phyloP scores from a whole-genome alignment of 2,888 invertebrate genomes.

The Crocallis elinguaria region DNA sequence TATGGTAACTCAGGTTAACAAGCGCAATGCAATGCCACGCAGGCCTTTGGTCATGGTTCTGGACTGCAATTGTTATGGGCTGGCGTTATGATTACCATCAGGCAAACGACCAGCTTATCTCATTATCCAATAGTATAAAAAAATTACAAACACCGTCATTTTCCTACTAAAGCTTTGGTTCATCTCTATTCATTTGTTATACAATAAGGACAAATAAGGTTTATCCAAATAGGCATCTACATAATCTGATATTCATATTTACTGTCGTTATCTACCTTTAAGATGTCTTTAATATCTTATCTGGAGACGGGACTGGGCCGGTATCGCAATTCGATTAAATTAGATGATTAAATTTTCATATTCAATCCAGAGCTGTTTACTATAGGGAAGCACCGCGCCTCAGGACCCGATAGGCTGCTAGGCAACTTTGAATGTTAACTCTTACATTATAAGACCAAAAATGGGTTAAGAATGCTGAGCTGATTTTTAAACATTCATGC shows the following conservation, averaged over 20 bases:
- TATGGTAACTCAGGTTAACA: too few species aligned
- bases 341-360: slow-evolving; percentile 92
- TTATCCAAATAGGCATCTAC: slow-evolving; percentile 20
- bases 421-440: slow-evolving; percentile 39
- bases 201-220: slow-evolving; percentile 17
- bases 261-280: slow-evolving; percentile 37
- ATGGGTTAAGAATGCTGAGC: slow-evolving; percentile 10
- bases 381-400: slow-evolving; percentile 76
- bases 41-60: too few species aligned
- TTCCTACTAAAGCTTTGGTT: background rate
- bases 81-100: too few species aligned
- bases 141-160: background rate
- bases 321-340: slow-evolving; percentile 86
- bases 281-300: slow-evolving; percentile 60
- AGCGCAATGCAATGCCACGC: too few species aligned
- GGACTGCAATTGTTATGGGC: too few species aligned
- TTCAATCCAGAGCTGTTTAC: slow-evolving; percentile 90
- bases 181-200: slow-evolving; percentile 8
- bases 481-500: slow-evolving; percentile 55
- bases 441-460: slow-evolving; percentile 26
- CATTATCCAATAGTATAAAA: too few species aligned
- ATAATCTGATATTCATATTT: slow-evolving; percentile 33
- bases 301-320: slow-evolving; percentile 49
- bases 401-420: slow-evolving; percentile 35
- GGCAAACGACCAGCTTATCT: too few species aligned